Conservation (phyloP, 2,888 invertebrate species). For the Lycia hirtaria region DNA sequence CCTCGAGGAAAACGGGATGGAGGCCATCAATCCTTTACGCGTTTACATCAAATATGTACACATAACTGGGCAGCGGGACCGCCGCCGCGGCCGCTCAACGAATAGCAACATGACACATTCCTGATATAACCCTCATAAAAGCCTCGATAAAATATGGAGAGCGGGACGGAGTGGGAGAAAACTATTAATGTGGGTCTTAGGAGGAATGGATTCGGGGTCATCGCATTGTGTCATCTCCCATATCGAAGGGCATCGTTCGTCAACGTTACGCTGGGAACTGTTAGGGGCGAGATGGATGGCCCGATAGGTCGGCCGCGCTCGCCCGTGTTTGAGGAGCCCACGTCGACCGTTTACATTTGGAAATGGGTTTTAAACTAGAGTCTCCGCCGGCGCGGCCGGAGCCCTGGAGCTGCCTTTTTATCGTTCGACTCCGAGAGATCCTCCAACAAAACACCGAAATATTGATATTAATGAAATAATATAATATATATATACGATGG, state of each 20-base stretch:
- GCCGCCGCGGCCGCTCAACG: slow-evolving; percentile 54
- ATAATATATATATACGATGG: too few relatives aligned
- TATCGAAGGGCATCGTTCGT: slow-evolving; percentile 73
- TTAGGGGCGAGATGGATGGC: slow-evolving; percentile 66
- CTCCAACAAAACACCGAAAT: slow-evolving; percentile 31
- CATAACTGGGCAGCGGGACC: slow-evolving; percentile 54
- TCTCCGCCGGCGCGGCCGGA: not conserved
- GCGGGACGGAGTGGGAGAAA: slow-evolving; percentile 64
- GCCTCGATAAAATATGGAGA: slow-evolving; percentile 75
- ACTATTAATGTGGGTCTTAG: slow-evolving; percentile 68
- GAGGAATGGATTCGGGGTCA: slow-evolving; percentile 75
- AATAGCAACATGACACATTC: slow-evolving; percentile 69
- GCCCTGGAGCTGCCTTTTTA: not conserved
- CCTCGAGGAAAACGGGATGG: slow-evolving; percentile 58
- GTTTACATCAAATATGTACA: slow-evolving; percentile 74
- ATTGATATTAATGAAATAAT: too few relatives aligned
- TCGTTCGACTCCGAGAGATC: not conserved
- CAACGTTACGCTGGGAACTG: slow-evolving; percentile 59
- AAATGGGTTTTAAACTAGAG: slow-evolving; percentile 64
- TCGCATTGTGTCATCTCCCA: slow-evolving; percentile 78
- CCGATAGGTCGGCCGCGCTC: slow-evolving; percentile 40
- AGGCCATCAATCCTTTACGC: slow-evolving; percentile 72
- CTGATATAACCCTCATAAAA: slow-evolving; percentile 75
- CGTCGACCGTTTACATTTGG: slow-evolving; percentile 61
- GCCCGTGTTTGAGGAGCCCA: slow-evolving; percentile 49